A percentile compares a stretch with the other conserved stretches of the same genome.
These are phyloP conservation scores for Hycleus cichorii DNA, from an alignment of 1,140 invertebrate genomes.

Conservation along the genomic window DNA sequence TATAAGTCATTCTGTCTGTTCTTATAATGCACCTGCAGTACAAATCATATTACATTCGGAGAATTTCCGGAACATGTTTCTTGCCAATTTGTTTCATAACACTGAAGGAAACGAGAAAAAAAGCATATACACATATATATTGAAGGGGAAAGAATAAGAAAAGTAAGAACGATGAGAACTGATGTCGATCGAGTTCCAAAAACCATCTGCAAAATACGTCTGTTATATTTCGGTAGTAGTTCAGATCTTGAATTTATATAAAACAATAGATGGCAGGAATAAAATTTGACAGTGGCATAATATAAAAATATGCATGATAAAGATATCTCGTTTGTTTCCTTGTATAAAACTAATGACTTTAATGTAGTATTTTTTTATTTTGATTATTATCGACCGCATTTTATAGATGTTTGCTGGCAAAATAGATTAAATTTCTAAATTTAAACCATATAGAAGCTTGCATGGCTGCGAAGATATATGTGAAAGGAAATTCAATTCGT, in stretches of 20 bases:
- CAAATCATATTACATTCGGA: neutral
- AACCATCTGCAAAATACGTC: too few species aligned
- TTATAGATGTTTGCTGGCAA: constrained; percentile 6
- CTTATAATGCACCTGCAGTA: neutral
- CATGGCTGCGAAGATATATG: constrained; percentile 19
- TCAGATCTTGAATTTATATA: too few species aligned
- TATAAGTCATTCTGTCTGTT: neutral
- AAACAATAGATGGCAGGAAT: too few species aligned
- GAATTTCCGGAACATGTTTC: neutral
- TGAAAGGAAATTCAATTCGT: constrained; percentile 23
- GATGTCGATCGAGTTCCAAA: too few species aligned
- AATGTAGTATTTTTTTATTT: too few species aligned
- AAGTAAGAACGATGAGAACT: too few species aligned
- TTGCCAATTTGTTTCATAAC: neutral
- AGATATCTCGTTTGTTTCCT: neutral
- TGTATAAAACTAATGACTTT: neutral
- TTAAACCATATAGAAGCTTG: constrained; percentile 13
- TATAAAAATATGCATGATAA: neutral
- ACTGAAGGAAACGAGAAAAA: neutral
- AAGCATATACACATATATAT: too few species aligned
- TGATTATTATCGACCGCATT: too few species aligned
- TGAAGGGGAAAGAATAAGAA: too few species aligned
- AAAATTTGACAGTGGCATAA: too few species aligned
- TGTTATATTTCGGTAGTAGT: too few species aligned
- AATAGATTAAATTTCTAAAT: constrained; percentile 11